A percentile compares a stretch with the other conserved stretches of the same genome.
These are phyloP conservation scores for Phalacrocorax brasilianus DNA, from an alignment of 2,113 vertebrate species.

Conservation along the genomic window DNA sequence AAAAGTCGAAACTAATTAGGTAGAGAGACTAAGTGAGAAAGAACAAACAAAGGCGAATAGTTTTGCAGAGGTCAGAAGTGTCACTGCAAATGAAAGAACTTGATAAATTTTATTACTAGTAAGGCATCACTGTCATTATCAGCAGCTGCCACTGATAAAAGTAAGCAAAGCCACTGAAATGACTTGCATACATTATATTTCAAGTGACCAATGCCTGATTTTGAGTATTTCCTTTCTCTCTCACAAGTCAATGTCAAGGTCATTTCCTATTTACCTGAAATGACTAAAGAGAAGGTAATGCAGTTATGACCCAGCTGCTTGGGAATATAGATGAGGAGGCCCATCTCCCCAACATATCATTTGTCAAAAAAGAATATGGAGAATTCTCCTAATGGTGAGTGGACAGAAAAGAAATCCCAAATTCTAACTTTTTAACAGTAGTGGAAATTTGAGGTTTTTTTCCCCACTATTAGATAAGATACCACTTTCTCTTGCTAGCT, in stretches of 20 bases:
- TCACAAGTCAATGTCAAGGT: not conserved
- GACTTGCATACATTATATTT: not conserved
- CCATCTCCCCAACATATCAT: not conserved
- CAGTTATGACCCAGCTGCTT: not conserved
- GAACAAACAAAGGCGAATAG: not conserved
- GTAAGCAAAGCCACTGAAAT: not conserved
- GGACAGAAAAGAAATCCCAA: not conserved
- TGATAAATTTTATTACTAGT: not conserved
- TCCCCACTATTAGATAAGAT: not conserved
- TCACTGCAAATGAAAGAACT: not conserved
- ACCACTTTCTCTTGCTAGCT: not conserved
- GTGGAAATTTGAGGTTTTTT: fast-evolving
- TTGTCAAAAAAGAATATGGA: not conserved
- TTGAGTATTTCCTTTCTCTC: not conserved
- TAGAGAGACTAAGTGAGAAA: not conserved
- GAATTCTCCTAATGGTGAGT: not conserved
- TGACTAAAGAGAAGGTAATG: not conserved
- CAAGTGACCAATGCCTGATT: not conserved
- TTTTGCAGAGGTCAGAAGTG: not conserved
- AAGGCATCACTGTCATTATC: not conserved
- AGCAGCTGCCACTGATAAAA: not conserved
- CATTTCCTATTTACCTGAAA: not conserved
- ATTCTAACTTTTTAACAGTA: not conserved
- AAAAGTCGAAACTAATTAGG: not conserved
- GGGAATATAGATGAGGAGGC: not conserved